Evolutionary conservation across 2,113 vertebrate genomes (phyloP).

Genomic region (Myocastor coypus): DNA sequence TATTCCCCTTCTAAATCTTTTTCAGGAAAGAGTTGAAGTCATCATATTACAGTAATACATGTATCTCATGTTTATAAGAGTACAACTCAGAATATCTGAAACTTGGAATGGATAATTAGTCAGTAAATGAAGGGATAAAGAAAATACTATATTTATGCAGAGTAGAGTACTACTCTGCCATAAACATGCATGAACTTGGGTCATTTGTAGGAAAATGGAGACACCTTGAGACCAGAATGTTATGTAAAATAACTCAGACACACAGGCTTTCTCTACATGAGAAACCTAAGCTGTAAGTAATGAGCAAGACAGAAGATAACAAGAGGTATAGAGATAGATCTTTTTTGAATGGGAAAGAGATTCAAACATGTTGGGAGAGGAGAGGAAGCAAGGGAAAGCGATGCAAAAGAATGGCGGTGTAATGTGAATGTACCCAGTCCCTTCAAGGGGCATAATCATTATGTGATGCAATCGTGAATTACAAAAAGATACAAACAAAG

Average conservation of each 20-base stretch:
- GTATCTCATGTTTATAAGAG: background rate
- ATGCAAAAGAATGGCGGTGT: background rate
- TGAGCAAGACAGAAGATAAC: background rate
- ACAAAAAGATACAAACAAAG: background rate
- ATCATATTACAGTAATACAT: background rate
- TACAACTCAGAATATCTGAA: background rate
- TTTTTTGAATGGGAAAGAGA: background rate
- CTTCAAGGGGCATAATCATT: background rate
- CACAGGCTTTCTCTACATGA: background rate
- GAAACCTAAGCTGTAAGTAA: background rate
- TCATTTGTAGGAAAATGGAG: background rate
- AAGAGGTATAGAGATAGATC: background rate
- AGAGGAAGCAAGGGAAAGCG: background rate
- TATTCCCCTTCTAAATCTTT: background rate
- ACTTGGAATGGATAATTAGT: background rate
- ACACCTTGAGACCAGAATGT: background rate
- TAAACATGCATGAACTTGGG: background rate
- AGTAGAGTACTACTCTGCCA: background rate
- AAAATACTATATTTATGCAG: background rate
- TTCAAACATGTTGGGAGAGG: background rate
- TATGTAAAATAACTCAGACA: background rate
- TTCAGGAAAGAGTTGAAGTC: background rate
- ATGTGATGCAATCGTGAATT: background rate
- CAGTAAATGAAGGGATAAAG: background rate
- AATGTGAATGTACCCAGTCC: background rate